A percentile compares a stretch with the other conserved stretches of the same genome.
Conservation (phyloP, 2,888 invertebrate genomes). For the Barypeithes pellucidus region DNA sequence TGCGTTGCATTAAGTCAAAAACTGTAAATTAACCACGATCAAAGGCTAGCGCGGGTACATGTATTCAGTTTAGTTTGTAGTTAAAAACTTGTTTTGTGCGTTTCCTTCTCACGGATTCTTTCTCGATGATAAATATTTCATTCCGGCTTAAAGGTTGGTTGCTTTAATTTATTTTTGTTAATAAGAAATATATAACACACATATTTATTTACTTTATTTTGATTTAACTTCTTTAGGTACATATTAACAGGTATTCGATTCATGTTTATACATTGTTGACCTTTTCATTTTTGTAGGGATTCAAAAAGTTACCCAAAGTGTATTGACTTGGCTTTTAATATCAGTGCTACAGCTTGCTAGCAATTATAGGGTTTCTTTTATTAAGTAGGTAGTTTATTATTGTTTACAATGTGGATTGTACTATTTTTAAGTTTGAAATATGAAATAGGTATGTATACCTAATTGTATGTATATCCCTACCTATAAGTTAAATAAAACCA, state of each 20-base stretch:
- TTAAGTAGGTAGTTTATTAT: background rate
- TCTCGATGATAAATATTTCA: slow-evolving; percentile 40
- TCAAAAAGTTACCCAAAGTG: slow-evolving; percentile 20
- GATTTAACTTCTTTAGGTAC: background rate
- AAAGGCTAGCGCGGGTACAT: slow-evolving; percentile 21
- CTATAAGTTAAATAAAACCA: too few relatives aligned
- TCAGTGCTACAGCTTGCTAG: slow-evolving; percentile 7
- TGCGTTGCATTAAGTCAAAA: slow-evolving; percentile 14
- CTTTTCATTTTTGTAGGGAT: slow-evolving; percentile 32
- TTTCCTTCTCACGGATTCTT: slow-evolving; percentile 39
- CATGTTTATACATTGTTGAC: slow-evolving; percentile 12
- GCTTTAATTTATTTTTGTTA: slow-evolving; percentile 18
- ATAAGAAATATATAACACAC: background rate
- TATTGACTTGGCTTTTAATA: slow-evolving; percentile 22
- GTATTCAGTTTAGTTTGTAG: slow-evolving; percentile 15
- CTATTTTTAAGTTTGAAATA: too few relatives aligned
- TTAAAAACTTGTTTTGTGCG: slow-evolving; percentile 40
- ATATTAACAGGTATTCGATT: background rate
- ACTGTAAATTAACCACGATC: slow-evolving; percentile 20
- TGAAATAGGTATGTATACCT: too few relatives aligned
- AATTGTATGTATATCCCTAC: too few relatives aligned
- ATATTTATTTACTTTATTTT: background rate
- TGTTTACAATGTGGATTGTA: too few relatives aligned
- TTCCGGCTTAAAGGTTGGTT: slow-evolving; percentile 25
- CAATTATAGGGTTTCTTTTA: slow-evolving; percentile 3